These are phyloP conservation scores for Drosophila hydei DNA, from an alignment of 1,140 invertebrate genomes.

Conservation along the genomic window DNA sequence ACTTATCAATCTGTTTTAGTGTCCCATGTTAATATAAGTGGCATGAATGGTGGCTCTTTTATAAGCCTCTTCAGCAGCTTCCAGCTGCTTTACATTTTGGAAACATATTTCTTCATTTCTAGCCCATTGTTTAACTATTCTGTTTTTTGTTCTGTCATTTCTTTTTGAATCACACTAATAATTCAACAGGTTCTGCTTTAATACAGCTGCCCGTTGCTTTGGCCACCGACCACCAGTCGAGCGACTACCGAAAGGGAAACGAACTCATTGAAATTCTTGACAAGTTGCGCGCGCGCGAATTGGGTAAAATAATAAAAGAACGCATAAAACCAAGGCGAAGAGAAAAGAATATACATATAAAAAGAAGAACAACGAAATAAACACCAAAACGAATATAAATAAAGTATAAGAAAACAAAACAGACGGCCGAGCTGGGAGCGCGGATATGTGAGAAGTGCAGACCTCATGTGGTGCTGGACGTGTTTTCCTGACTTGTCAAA, in stretches of 20 bases:
- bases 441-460: neutral
- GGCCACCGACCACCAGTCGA: conserved; percentile 35
- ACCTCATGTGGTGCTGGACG: conserved; percentile 16
- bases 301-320: conserved; percentile 68
- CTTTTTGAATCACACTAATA: conserved; percentile 47
- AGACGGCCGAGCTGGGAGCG: conserved; percentile 9
- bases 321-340: conserved; percentile 35
- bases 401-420: conserved; percentile 7
- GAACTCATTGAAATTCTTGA: conserved; percentile 80
- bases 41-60: neutral
- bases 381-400: neutral
- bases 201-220: conserved; percentile 33
- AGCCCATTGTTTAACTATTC: conserved; percentile 33
- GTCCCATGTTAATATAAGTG: neutral
- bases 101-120: conserved; percentile 1
- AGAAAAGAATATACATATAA: neutral
- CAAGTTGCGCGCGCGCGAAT: conserved; percentile 68
- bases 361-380: neutral
- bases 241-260: conserved; percentile 76
- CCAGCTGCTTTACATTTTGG: conserved; percentile 1
- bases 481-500: conserved; percentile 20
- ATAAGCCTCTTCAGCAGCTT: neutral
- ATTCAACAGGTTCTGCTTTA: conserved; percentile 55
- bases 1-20: neutral
- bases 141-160: neutral